Evolutionary conservation across 2,113 vertebrate species (phyloP), one percentile per base, ranked within the genome.

Genomic region (Gallinago media): DNA sequence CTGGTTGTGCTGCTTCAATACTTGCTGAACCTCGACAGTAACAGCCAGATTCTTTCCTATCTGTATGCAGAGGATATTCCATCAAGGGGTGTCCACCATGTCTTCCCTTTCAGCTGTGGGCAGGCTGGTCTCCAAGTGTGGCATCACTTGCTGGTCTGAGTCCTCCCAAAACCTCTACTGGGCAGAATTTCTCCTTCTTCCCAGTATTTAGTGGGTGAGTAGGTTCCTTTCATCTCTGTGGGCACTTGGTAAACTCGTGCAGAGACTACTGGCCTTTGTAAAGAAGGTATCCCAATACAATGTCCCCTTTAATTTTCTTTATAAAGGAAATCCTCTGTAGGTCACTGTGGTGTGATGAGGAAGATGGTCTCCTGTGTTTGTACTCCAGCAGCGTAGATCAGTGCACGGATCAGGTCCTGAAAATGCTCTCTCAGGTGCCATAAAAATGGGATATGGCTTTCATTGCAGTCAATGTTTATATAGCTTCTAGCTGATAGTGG

Each of bases 1-100:
- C 20, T 72, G 44, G 4, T 34, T 0, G 0, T 59, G 49, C 31
- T 77, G 49, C 38, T n/a, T 8, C 54, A 52, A 9, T 25, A 38
- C 38, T 76, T 56, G 8, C 52, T 72, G 36, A 84, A 40, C 25
- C 19, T 76, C 9, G 47, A 32, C 36, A 67, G n/a, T 11, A 77
- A 14, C 46, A 90, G 34, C 56, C 65, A 38, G 26, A 44, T 87
- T n/a, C 59, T 74, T 70, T 72, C n/a, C 44, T 12, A 38, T 27
- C 15, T 1, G 0, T 52, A n/a, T 7, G 6, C 18, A 80, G 26
- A 46, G 18, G 23, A 20, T 58, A 54, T 63, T 88, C 27, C 21
- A 10, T 44, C 54, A 18, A 16, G 5, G 1, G 0, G 12, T 47
- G n/a, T 10, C 16, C 8, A 8, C 19, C 52, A 5, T 19, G 20